Evolutionary conservation across 2,888 invertebrate species (phyloP), one percentile per base, ranked within the genome.

Genomic region (Boloria selene): DNA sequence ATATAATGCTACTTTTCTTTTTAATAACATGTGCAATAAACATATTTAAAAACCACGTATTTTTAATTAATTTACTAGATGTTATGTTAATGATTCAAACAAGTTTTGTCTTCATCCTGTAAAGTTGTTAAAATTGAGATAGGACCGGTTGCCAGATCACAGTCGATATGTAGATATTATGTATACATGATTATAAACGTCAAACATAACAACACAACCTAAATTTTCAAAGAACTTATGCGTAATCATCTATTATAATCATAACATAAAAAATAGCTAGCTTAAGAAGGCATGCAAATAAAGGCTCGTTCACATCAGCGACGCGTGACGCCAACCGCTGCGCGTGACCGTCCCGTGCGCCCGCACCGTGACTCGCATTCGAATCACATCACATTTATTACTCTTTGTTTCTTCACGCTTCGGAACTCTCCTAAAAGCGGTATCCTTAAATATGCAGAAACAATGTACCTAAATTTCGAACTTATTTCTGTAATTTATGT

Each of bases 291-390:
- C 62, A 87, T 85, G 87, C 84, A 87, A 86, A 90, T 85, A 81
- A 85, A 84, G 86, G 80, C 78, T 75, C 79, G 83, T 85, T 88
- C 89, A 90, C 88, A 89, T 80, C 71, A 70, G 75, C 79, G 80
- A 74, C 78, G 84, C 85, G 84, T 84, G 87, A 85, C 84, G 76
- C 69, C 72, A 69, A 61, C 67, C 68, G 69, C 72, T 75, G 82
- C 79, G 84, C 88, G 86, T 88, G 86, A 88, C 90, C 84, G 89
- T 85, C 87, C 88, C 89, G 87, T 86, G 85, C 84, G 83, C 82
- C 82, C 84, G 78, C 84, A 80, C 81, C 83, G 84, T 86, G 86
- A 84, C 87, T 86, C 81, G 85, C 81, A 83, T 87, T 82, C 83
- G 80, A 82, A 83, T 78, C 81, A 75, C 78, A 77, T 72, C 60